phyloP scores from a whole-genome alignment of 2,797 vertebrate genomes.

The Helostoma temminkii region DNA sequence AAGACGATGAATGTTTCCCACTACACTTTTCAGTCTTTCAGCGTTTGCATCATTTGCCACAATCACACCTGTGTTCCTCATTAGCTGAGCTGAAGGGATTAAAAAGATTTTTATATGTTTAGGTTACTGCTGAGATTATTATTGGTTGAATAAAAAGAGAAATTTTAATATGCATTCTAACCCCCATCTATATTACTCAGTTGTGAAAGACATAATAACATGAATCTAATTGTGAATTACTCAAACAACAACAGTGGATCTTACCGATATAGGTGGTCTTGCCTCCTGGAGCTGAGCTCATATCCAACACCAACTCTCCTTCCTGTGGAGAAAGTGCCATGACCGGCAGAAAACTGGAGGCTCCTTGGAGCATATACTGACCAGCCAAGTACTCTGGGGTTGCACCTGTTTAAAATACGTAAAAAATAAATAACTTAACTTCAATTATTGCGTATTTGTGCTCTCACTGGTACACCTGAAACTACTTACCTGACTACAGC shows the following conservation, averaged over 20 bases:
- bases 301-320: constrained; percentile 94
- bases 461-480: neutral
- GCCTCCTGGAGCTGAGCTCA: constrained; percentile 97
- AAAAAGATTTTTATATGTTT: too few relatives aligned
- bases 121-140: too few relatives aligned
- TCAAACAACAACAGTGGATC: neutral
- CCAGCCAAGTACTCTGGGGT: constrained; percentile 97
- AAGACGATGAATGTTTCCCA: constrained; percentile 95
- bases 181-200: neutral
- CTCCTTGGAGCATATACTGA: constrained; percentile 98
- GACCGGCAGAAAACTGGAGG: constrained; percentile 95
- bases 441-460: neutral
- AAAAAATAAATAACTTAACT: neutral
- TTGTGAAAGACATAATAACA: neutral
- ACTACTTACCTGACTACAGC: too few relatives aligned
- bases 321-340: constrained; percentile 97
- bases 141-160: too few relatives aligned
- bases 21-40: constrained; percentile 92
- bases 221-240: neutral
- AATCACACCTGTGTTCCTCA: constrained; percentile 97
- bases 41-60: constrained; percentile 93
- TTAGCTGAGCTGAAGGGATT: constrained; percentile 90
- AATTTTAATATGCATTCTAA: too few relatives aligned
- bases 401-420: constrained; percentile 84
- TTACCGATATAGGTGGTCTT: constrained; percentile 98